Conservation (phyloP, 2,113 vertebrate genomes). For the Eolophus roseicapilla region DNA sequence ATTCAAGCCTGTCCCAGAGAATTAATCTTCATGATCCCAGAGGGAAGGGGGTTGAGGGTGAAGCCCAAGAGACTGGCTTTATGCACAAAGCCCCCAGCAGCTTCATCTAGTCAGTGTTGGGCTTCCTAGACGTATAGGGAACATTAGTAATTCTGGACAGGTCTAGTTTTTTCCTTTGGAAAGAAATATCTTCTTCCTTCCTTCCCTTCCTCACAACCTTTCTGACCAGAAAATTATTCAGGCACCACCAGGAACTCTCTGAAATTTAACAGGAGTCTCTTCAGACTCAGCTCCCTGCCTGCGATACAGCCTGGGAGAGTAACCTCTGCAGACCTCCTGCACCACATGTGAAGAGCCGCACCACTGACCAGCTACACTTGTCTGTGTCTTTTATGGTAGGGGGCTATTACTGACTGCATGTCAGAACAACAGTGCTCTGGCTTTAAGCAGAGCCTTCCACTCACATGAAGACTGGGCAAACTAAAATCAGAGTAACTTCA, state of each 20-base stretch:
- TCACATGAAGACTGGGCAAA: not conserved
- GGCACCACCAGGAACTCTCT: not conserved
- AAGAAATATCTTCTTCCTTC: not conserved
- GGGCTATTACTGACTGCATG: not conserved
- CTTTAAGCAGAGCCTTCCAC: not conserved
- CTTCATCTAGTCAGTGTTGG: not conserved
- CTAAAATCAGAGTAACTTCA: not conserved
- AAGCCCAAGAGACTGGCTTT: not conserved
- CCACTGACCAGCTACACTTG: not conserved
- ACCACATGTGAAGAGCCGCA: fast-evolving
- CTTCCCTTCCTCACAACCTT: not conserved
- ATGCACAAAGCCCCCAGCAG: not conserved
- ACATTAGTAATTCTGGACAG: not conserved
- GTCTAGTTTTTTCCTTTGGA: not conserved
- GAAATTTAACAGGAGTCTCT: not conserved
- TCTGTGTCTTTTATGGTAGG: not conserved
- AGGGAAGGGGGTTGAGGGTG: not conserved
- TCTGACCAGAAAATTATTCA: not conserved
- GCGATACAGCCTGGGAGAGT: not conserved
- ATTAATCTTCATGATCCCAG: not conserved
- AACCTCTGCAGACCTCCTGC: not conserved
- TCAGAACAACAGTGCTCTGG: not conserved
- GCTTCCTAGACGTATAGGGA: not conserved
- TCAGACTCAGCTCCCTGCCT: not conserved
- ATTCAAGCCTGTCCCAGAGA: not conserved